These are phyloP conservation scores for Melanerpes formicivorus DNA, from an alignment of 2,113 vertebrate species.

Conservation along the genomic window DNA sequence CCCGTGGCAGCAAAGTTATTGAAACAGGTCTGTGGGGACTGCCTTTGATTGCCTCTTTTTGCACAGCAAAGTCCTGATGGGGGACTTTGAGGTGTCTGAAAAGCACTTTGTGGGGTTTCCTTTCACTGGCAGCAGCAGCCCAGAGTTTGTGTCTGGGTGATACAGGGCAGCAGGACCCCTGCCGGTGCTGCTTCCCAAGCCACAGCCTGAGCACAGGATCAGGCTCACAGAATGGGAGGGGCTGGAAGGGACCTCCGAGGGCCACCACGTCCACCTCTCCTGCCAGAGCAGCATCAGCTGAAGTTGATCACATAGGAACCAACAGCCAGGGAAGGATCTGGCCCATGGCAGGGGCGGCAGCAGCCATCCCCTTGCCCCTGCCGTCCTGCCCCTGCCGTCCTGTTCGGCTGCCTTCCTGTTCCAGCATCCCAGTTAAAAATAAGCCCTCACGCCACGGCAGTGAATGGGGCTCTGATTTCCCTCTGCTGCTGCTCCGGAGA, in stretches of 20 bases:
- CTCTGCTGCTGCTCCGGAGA: not conserved
- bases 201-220: not conserved
- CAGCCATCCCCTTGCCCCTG: not conserved
- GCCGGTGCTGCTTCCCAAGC: not conserved
- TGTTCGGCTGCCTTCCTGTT: not conserved
- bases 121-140: not conserved
- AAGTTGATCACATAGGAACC: no score
- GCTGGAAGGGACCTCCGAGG: no score
- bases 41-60: no score
- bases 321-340: not conserved
- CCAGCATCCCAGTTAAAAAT: not conserved
- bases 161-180: not conserved
- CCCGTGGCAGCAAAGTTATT: not conserved
- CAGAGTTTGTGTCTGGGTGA: not conserved
- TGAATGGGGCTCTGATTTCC: slow-evolving; percentile 3
- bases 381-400: not conserved
- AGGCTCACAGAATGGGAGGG: no score
- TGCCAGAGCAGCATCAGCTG: no score
- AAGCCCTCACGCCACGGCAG: not conserved
- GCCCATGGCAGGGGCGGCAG: not conserved
- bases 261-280: no score
- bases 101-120: not conserved
- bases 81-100: not conserved
- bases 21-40: not conserved
- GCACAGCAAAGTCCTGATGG: not conserved